A percentile compares a stretch with the other conserved stretches of the same genome.
Evolutionary conservation across 2,888 invertebrate genomes (phyloP).

Genomic region (Ischnura elegans): DNA sequence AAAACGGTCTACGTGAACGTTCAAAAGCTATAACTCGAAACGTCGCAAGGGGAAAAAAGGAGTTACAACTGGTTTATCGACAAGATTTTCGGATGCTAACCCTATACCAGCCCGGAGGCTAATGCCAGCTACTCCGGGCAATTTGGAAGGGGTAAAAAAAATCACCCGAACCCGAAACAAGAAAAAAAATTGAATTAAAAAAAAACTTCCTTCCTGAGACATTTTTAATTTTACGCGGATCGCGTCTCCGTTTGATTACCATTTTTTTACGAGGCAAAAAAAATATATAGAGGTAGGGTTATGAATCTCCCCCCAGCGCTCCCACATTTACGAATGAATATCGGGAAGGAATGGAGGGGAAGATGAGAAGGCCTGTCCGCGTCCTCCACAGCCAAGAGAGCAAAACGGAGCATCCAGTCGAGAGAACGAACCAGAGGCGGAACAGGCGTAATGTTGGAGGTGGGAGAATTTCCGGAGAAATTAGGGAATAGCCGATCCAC

Average conservation of each 20-base stretch:
- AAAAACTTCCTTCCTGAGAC: not conserved
- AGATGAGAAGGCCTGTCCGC: too few relatives aligned
- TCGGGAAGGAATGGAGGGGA: not conserved
- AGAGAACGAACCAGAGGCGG: not conserved
- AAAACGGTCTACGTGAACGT: not conserved
- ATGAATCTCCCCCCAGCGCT: not conserved
- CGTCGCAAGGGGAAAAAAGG: not conserved
- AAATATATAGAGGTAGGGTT: not conserved
- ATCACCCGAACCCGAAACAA: not conserved
- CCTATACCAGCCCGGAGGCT: not conserved
- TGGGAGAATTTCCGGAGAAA: too few relatives aligned
- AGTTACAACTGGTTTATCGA: not conserved
- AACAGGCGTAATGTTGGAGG: too few relatives aligned
- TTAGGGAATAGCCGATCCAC: too few relatives aligned
- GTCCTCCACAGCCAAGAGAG: not conserved
- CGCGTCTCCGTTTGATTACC: not conserved
- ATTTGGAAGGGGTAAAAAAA: not conserved
- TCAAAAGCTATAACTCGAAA: not conserved
- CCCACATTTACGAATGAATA: not conserved
- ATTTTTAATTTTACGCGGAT: slow-evolving; percentile 8
- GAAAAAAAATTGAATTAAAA: too few relatives aligned
- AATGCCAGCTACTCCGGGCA: not conserved
- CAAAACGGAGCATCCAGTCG: not conserved
- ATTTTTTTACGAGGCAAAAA: slow-evolving; percentile 4
- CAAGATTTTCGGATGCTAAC: not conserved